Base-by-base conservation (phyloP, 2,888 invertebrate species). In the Melanostoma mellinum region DNA sequence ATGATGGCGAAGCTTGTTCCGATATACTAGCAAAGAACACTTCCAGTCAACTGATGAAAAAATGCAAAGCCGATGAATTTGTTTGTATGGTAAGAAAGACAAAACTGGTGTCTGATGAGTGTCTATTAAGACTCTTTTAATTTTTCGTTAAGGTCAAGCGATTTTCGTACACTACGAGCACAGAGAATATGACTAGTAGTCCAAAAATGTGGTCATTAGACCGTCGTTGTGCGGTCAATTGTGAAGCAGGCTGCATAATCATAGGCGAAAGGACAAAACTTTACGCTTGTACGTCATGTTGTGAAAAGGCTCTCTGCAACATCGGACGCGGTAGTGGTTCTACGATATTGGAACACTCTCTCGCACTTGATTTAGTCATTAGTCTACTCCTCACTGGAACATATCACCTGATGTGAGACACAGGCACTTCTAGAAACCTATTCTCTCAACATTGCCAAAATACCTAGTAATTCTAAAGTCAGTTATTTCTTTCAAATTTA, bases 241-340 rank as follows among this genome's bases (percentile, higher is more conserved):
- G 97, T 90, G 96, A 97, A 87, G 94, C 96, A 0, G 97, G 97
- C 8, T 97, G 97, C 91, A 97, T 97, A 88, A 94, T 97, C 61
- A 97, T 97, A 86, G 97, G 97, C 0, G 97, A 97, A 89, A 92
- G 97, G 60, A 97, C 97, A 4, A 97, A 97, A 89, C 92, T 97
- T 0, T 96, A 96, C 90, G 96, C 97, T 9, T 97, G 97, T 90
- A 97, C 96, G 0, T 95, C 96, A 0, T 97, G 97, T 89, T 97
- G 97, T 90, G 94, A 94, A 86, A 93, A 93, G 6, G 94, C 95
- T 3, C 93, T 95, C 4, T 97, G 97, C 91, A 97, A 97, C 90
- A 93, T 93, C 46, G 97, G 96, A 10, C 95, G 94, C 56, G 92
- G 92, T 0, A 88, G 88, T 0, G 89, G 88, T 3, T 52, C 77